A percentile compares a stretch with the other conserved stretches of the same genome.
Evolutionary conservation across 2,888 invertebrate species (phyloP).

Genomic region (Seira sanloemensis): DNA sequence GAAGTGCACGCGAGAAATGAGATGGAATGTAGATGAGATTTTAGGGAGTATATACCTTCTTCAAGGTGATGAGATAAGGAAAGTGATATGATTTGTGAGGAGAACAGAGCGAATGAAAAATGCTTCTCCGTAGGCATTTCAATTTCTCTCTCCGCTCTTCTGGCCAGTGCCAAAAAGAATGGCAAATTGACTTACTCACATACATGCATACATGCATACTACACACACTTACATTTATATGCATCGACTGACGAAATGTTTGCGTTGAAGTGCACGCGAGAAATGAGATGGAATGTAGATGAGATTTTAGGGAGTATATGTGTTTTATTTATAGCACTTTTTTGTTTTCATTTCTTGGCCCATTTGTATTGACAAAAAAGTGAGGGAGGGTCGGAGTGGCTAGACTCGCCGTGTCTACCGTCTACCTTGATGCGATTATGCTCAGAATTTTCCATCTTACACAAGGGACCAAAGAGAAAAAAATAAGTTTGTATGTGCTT

Average conservation of each 20-base stretch:
- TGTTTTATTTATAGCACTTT: background rate
- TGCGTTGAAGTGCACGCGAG: no score
- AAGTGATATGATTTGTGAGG: background rate
- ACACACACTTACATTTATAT: no score
- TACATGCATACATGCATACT: no score
- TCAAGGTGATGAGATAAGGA: background rate
- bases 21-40: conserved; percentile 9
- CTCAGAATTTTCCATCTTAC: no score
- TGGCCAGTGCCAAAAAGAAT: background rate
- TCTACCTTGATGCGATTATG: background rate
- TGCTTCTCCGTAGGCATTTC: no score
- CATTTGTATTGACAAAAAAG: background rate
- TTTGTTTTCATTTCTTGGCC: background rate
- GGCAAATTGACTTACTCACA: no score
- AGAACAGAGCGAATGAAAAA: no score
- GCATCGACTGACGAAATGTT: no score
- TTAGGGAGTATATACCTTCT: no score
- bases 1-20: no score
- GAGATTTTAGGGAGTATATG: background rate
- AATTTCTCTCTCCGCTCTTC: background rate
- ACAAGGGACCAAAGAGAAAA: no score
- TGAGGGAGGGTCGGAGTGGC: conserved; percentile 1
- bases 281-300: background rate
- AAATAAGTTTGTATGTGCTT: no score
- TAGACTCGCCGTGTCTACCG: background rate